A percentile compares a stretch with the other conserved stretches of the same genome.
Conservation (phyloP, 2,797 vertebrate species). For the Coranthus polyacanthus region DNA sequence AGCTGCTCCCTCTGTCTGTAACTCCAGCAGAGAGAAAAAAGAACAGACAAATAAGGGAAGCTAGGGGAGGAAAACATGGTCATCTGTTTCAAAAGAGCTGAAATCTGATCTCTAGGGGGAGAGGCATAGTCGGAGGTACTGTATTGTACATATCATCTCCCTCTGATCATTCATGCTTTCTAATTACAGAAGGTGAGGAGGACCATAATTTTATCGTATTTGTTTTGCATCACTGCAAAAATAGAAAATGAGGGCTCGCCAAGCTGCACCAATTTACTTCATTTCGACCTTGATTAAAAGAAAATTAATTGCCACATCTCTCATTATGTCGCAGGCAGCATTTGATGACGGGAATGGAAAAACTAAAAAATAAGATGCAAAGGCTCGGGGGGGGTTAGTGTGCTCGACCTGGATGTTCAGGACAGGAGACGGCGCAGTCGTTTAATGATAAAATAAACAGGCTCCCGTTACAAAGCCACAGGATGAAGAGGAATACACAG, state of each 20-base stretch:
- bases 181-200: slow-evolving; percentile 99
- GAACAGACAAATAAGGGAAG: slow-evolving; percentile 80
- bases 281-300: slow-evolving; percentile 99
- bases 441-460: slow-evolving; percentile 83
- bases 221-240: slow-evolving; percentile 99
- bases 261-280: slow-evolving; percentile 99
- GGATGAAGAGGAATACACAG: slow-evolving; percentile 64
- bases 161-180: slow-evolving; percentile 98
- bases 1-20: slow-evolving; percentile 86
- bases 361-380: slow-evolving; percentile 76
- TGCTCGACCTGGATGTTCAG: slow-evolving; percentile 79
- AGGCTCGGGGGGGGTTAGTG: slow-evolving; percentile 72
- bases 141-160: slow-evolving; percentile 91
- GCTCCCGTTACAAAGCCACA: slow-evolving; percentile 68
- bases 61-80: slow-evolving; percentile 85
- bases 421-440: slow-evolving; percentile 73
- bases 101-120: slow-evolving; percentile 89
- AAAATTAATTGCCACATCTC: slow-evolving; percentile 99
- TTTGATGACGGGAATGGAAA: slow-evolving; percentile 91
- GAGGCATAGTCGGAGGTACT: slow-evolving; percentile 78
- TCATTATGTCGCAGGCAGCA: slow-evolving; percentile 97
- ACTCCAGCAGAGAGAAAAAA: slow-evolving; percentile 71
- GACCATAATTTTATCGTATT: slow-evolving; percentile 99
- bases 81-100: slow-evolving; percentile 88
- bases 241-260: slow-evolving; percentile 99